These are phyloP conservation scores for Zonotrichia albicollis DNA, from an alignment of 2,797 vertebrate genomes.

Conservation along the genomic window DNA sequence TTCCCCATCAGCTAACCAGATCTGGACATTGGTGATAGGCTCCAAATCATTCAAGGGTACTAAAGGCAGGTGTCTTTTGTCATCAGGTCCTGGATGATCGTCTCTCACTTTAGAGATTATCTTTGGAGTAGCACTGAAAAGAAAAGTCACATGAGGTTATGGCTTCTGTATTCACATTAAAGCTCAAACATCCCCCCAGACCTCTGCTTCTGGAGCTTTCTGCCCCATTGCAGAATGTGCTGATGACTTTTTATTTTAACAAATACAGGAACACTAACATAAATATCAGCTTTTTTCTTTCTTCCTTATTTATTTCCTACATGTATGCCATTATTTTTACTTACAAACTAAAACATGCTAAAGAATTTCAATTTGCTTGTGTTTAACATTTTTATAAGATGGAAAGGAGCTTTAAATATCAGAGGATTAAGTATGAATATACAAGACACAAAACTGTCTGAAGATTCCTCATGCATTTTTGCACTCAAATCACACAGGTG, in stretches of 20 bases:
- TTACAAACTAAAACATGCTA: neutral
- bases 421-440: neutral
- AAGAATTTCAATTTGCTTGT: neutral
- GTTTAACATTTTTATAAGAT: neutral
- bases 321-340: neutral
- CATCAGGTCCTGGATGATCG: slow-evolving; percentile 78
- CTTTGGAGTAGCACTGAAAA: slow-evolving; percentile 87
- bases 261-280: neutral
- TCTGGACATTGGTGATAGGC: slow-evolving; percentile 90
- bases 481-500: slow-evolving; percentile 15
- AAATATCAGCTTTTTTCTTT: neutral
- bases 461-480: neutral
- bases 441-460: neutral
- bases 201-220: neutral
- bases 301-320: neutral
- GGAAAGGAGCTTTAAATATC: neutral
- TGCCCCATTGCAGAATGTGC: neutral
- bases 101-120: slow-evolving; percentile 86
- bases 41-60: slow-evolving; percentile 88
- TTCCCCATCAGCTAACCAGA: slow-evolving; percentile 93
- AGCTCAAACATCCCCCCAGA: neutral
- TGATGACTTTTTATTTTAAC: neutral
- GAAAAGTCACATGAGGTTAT: neutral
- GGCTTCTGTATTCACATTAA: neutral
- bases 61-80: slow-evolving; percentile 72